Percentiles rank a stretch among this genome's conserved stretches.
phyloP scores from a whole-genome alignment of 2,797 vertebrate species.

The Ptychobarbus kaznakovi region DNA sequence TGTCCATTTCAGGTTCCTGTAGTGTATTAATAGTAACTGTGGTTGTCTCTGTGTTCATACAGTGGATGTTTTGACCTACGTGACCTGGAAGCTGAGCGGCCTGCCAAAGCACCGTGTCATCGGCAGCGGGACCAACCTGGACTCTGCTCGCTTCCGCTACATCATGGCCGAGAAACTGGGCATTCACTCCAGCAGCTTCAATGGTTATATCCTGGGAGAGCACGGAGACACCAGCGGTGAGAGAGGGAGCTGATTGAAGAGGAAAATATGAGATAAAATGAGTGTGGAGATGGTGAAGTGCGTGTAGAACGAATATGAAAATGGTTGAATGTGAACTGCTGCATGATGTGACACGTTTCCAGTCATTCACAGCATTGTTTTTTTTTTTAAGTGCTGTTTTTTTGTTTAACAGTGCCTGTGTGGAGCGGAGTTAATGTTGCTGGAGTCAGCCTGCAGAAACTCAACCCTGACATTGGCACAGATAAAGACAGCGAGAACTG shows the following conservation, averaged over 20 bases:
- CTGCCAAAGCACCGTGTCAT: constrained; percentile 94
- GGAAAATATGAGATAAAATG: background rate
- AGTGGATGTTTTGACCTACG: constrained; percentile 96
- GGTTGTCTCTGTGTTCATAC: background rate
- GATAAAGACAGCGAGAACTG: constrained; percentile 89
- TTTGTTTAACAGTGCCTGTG: constrained; percentile 84
- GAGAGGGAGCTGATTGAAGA: constrained; percentile 16
- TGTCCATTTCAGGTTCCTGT: background rate
- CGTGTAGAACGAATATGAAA: background rate
- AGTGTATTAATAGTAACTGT: background rate
- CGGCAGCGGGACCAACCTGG: constrained; percentile 96
- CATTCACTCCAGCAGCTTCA: constrained; percentile 90
- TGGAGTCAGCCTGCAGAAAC: constrained; percentile 89
- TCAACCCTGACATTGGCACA: constrained; percentile 90
- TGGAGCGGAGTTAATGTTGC: constrained; percentile 96
- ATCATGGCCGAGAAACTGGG: constrained; percentile 91
- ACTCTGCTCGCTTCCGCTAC: constrained; percentile 93
- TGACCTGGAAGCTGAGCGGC: constrained; percentile 97
- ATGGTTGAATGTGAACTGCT: background rate
- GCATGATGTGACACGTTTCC: background rate
- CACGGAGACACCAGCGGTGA: constrained; percentile 96
- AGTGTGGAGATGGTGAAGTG: background rate
- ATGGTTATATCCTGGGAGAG: constrained; percentile 96
- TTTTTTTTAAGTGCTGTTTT: background rate
- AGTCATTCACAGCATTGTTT: background rate